Base-by-base conservation (phyloP, 30 jellyfish, hydroid and myxozoan species). In the Pseudorhiza aurosa region DNA sequence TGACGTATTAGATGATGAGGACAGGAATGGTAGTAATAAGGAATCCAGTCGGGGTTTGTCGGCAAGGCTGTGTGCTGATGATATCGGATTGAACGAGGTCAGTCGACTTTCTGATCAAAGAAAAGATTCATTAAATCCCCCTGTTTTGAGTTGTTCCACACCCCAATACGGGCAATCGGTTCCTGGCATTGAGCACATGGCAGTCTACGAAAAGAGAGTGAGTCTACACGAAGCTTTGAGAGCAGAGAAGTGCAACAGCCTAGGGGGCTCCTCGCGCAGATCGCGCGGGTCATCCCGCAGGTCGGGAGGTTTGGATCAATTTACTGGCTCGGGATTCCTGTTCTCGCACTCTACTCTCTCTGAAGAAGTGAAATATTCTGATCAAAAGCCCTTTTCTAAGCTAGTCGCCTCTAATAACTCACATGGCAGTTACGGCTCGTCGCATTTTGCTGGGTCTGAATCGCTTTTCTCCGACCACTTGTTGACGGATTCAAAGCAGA, bases 291-390 rank as follows among this genome's bases (percentile, higher is more conserved):
- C 40, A 15, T 10, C 22, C 9, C 36, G 36, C 22, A 18, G 37
- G 24, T 12, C 36, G 24, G 67, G 36, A 10, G 40, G 67, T 21
- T n/a, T 53, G 33, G 37, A 65, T 1, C 60, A 33, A 12, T 27
- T 28, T 27, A 40, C 71, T 4, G 75, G 63, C 21, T 73, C 86
- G 0, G 76, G 55, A 27, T 50, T 75, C 21, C 22, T 73, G 63
- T 73, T 73, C 30, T 73, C 86, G n/a, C 32, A 49, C 35, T 71
- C 85, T 3, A 40, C 75, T 51, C 39, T 14, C 2, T 24, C 85
- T 1, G 60, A 42, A 8, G 85, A 51, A 26, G 43, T 18, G 37
- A 49, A 28, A 36, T n/a, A 8, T 19, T 5, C 19, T 7, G 58
- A 42, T 42, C 7, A 37, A 29, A n/a, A 24, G 44, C 14, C 82